Percentiles rank a stretch among this genome's conserved stretches.
phyloP scores from a whole-genome alignment of 2,113 vertebrate species.

The Dendropsophus ebraccatus region DNA sequence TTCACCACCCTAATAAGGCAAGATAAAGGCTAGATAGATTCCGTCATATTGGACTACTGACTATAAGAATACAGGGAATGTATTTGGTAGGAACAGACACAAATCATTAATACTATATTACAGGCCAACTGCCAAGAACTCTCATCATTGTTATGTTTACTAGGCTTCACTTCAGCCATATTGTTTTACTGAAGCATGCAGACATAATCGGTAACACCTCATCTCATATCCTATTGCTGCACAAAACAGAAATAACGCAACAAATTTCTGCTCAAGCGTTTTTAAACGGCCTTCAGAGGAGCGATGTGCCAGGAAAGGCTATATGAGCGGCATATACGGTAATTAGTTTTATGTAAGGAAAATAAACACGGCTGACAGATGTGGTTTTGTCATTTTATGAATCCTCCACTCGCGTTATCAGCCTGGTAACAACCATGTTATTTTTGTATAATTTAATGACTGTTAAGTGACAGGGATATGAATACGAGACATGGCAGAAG shows the following conservation, averaged over 20 bases:
- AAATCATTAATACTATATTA: not conserved
- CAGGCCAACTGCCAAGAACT: not conserved
- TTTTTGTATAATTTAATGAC: constrained; percentile 30
- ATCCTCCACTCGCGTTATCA: constrained; percentile 12
- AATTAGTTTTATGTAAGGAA: constrained; percentile 46
- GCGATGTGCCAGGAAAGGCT: constrained; percentile 30
- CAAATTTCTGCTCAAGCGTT: constrained; percentile 34
- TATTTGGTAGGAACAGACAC: not conserved
- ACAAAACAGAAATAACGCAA: constrained; percentile 30
- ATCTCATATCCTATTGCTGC: constrained; percentile 17
- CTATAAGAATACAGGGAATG: not conserved
- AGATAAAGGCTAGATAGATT: not conserved
- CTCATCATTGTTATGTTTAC: constrained; percentile 19
- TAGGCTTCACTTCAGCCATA: constrained; percentile 15
- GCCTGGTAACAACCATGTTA: constrained; percentile 31
- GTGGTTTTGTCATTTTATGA: constrained; percentile 41
- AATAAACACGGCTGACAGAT: constrained; percentile 47
- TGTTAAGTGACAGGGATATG: constrained; percentile 43
- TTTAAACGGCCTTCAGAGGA: constrained; percentile 43
- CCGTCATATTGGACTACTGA: not conserved
- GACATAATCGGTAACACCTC: constrained; percentile 9
- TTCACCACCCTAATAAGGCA: not conserved
- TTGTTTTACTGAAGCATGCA: constrained; percentile 22
- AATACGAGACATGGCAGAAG: constrained; percentile 33
- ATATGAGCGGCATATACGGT: constrained; percentile 40